Conservation (phyloP, 1,140 invertebrate species). For the Ips typographus region DNA sequence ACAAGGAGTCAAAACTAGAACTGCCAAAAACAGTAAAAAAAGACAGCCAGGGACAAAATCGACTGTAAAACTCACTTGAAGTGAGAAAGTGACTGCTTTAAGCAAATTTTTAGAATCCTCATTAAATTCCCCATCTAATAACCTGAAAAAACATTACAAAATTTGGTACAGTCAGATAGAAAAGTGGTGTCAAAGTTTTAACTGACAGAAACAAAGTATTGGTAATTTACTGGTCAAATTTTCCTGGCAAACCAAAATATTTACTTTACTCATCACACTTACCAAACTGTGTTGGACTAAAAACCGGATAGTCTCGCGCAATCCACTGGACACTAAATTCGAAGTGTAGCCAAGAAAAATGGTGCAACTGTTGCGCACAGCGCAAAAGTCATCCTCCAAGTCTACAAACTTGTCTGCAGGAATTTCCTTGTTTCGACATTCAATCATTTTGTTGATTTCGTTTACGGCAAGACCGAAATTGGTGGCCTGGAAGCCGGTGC, state of each 20-base stretch:
- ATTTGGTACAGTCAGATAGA: too few relatives aligned
- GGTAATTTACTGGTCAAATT: not conserved
- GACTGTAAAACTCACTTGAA: too few relatives aligned
- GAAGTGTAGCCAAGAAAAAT: constrained; percentile 98
- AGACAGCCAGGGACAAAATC: too few relatives aligned
- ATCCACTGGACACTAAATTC: constrained; percentile 94
- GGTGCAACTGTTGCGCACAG: constrained; percentile 80
- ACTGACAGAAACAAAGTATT: too few relatives aligned
- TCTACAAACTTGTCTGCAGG: constrained; percentile 66
- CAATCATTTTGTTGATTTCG: constrained; percentile 92
- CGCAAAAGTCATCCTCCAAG: constrained; percentile 79
- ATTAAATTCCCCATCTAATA: too few relatives aligned
- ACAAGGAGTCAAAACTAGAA: too few relatives aligned
- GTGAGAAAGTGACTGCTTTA: too few relatives aligned
- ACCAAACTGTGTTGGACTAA: constrained; percentile 87
- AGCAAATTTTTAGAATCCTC: too few relatives aligned
- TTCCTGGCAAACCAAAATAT: not conserved
- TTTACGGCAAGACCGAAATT: constrained; percentile 89
- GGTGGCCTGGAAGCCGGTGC: constrained; percentile 94
- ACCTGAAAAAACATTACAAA: too few relatives aligned
- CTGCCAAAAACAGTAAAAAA: too few relatives aligned
- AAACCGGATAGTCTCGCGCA: constrained; percentile 89
- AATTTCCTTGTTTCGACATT: constrained; percentile 65
- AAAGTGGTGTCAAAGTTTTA: too few relatives aligned
- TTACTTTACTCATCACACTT: constrained; percentile 33